These are phyloP conservation scores for Piaya cayana DNA, from an alignment of 2,113 vertebrate genomes.

Conservation along the genomic window DNA sequence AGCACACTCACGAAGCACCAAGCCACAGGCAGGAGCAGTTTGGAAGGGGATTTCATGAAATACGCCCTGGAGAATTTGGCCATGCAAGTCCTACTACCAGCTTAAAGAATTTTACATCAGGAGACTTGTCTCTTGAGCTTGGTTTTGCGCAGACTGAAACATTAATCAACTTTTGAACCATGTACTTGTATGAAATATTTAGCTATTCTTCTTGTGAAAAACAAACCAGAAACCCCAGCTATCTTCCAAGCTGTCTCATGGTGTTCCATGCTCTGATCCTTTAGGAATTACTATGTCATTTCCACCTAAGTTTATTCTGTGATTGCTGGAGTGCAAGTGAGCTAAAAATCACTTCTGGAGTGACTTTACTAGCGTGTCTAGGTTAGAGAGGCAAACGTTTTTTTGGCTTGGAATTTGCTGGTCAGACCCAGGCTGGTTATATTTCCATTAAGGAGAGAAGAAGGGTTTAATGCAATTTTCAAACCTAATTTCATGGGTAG, in stretches of 20 bases:
- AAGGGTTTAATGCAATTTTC: slow-evolving; percentile 9
- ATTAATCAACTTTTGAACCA: slow-evolving; percentile 72
- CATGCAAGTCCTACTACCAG: neutral
- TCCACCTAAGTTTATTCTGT: slow-evolving; percentile 20
- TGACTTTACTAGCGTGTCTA: neutral
- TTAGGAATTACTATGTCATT: slow-evolving; percentile 55
- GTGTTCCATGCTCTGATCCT: slow-evolving; percentile 19
- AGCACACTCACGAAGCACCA: neutral
- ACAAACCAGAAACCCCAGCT: slow-evolving; percentile 56
- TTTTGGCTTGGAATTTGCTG: neutral
- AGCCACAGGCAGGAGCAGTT: neutral
- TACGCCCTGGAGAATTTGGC: neutral
- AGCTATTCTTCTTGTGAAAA: slow-evolving; percentile 43
- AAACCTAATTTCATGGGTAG: slow-evolving; percentile 45
- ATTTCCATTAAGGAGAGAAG: neutral
- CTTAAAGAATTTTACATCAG: slow-evolving; percentile 36
- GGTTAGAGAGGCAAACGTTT: neutral
- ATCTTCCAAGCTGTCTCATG: slow-evolving; percentile 48
- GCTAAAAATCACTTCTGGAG: slow-evolving; percentile 7
- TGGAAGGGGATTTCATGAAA: neutral
- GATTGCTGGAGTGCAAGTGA: neutral
- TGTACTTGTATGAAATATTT: slow-evolving; percentile 47
- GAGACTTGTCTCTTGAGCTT: slow-evolving; percentile 44
- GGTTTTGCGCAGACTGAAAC: slow-evolving; percentile 63
- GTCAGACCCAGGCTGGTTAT: neutral